These are phyloP conservation scores for Lota lota DNA, from an alignment of 2,113 vertebrate species.

Conservation along the genomic window DNA sequence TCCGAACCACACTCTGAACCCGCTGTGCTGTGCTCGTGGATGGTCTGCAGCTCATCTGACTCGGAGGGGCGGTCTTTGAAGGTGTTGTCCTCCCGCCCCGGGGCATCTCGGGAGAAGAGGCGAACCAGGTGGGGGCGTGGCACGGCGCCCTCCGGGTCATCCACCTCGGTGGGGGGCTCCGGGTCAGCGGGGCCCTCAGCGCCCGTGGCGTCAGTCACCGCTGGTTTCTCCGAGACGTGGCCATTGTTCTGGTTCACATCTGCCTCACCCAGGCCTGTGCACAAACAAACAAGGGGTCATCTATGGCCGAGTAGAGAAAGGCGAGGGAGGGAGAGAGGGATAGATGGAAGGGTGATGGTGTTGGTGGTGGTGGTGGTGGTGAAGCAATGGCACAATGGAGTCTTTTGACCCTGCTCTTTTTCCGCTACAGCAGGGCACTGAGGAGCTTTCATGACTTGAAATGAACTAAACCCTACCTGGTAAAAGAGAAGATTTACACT, in stretches of 20 bases:
- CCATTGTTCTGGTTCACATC: constrained; percentile 97
- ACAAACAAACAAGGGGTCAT: constrained; percentile 82
- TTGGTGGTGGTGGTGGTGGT: too few species aligned
- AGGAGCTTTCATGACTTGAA: neutral
- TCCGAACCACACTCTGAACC: constrained; percentile 82
- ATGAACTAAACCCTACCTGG: constrained; percentile 24
- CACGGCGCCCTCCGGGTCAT: constrained; percentile 75
- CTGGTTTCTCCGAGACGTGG: constrained; percentile 82
- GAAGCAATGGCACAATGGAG: constrained; percentile 75
- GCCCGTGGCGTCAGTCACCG: constrained; percentile 92
- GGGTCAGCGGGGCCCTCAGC: constrained; percentile 81
- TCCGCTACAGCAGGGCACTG: constrained; percentile 18
- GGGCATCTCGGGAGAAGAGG: constrained; percentile 99
- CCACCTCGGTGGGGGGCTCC: constrained; percentile 81
- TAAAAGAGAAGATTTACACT: neutral
- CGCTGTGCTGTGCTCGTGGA: constrained; percentile 87
- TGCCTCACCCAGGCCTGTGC: constrained; percentile 87
- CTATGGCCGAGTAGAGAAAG: constrained; percentile 81
- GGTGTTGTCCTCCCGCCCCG: constrained; percentile 99
- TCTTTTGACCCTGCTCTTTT: constrained; percentile 63
- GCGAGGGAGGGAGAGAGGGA: neutral
- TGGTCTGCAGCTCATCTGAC: constrained; percentile 98
- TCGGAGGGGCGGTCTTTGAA: constrained; percentile 99
- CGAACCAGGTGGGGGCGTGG: constrained; percentile 97
- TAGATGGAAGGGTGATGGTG: too few species aligned